Percentiles rank a stretch among this genome's conserved stretches.
phyloP scores from a whole-genome alignment of 1,140 invertebrate species.

The Polypedilum vanderplanki region DNA sequence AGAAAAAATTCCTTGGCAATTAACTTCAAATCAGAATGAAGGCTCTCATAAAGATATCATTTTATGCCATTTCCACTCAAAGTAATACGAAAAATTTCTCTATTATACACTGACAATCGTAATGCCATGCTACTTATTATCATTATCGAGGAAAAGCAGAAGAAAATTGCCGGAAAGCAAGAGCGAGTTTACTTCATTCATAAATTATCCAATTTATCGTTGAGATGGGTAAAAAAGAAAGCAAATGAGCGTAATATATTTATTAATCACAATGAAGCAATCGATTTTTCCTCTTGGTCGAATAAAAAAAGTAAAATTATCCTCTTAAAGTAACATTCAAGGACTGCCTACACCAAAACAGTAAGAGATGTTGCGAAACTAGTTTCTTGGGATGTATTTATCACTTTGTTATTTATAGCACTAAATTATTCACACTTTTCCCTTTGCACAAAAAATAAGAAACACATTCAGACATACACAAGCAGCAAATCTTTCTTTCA shows the following conservation, averaged over 20 bases:
- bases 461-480: background rate
- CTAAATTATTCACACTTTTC: slow-evolving; percentile 22
- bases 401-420: slow-evolving; percentile 25
- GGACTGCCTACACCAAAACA: background rate
- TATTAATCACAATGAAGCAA: background rate
- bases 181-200: background rate
- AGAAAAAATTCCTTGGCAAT: too few species aligned
- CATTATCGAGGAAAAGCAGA: background rate
- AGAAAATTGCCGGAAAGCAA: background rate
- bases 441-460: background rate
- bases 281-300: background rate
- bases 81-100: too few species aligned
- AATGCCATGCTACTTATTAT: background rate
- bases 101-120: too few species aligned
- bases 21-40: too few species aligned
- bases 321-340: background rate
- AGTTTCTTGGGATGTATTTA: slow-evolving; percentile 2
- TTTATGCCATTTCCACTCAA: too few species aligned
- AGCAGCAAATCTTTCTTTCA: background rate
- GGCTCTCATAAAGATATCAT: too few species aligned
- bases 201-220: background rate
- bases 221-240: background rate
- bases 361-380: background rate
- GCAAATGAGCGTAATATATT: background rate
- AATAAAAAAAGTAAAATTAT: too few species aligned